phyloP scores from a whole-genome alignment of 2,797 vertebrate species.

The Perodicticus potto region DNA sequence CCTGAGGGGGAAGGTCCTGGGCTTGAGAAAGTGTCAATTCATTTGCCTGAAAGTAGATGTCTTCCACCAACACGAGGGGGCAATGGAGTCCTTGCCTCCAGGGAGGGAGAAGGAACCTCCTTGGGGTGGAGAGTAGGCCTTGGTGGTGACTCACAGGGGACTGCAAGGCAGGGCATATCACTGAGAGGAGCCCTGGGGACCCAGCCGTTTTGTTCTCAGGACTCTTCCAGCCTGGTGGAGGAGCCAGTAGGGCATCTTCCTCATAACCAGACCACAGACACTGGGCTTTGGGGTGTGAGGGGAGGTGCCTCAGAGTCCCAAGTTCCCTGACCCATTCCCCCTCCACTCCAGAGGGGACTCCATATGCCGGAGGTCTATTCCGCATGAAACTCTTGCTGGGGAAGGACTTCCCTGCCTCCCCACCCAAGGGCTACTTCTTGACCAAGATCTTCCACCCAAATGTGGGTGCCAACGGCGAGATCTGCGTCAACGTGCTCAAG shows the following conservation, averaged over 20 bases:
- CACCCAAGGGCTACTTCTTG: slow-evolving; percentile 96
- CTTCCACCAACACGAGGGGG: neutral
- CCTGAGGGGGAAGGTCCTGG: neutral
- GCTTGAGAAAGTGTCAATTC: neutral
- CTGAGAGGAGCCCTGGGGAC: no score
- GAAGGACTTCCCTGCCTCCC: slow-evolving; percentile 96
- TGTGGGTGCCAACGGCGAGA: slow-evolving; percentile 95
- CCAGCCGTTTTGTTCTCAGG: neutral
- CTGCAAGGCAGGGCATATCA: neutral
- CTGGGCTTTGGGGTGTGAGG: neutral
- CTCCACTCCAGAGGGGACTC: slow-evolving; percentile 93
- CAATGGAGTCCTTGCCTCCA: neutral
- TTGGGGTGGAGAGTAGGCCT: neutral
- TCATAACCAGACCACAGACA: neutral
- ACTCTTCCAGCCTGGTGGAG: neutral
- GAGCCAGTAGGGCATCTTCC: no score
- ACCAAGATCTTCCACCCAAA: slow-evolving; percentile 98
- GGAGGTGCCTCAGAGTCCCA: no score
- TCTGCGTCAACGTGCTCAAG: slow-evolving; percentile 97
- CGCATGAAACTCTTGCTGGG: slow-evolving; percentile 96
- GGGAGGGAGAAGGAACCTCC: neutral
- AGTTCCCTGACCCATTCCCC: neutral
- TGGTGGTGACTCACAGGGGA: neutral
- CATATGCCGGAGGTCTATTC: slow-evolving; percentile 95
- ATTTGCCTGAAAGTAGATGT: neutral